phyloP scores from a whole-genome alignment of 2,113 vertebrate species.

The human (Homo sapiens) region DNA sequence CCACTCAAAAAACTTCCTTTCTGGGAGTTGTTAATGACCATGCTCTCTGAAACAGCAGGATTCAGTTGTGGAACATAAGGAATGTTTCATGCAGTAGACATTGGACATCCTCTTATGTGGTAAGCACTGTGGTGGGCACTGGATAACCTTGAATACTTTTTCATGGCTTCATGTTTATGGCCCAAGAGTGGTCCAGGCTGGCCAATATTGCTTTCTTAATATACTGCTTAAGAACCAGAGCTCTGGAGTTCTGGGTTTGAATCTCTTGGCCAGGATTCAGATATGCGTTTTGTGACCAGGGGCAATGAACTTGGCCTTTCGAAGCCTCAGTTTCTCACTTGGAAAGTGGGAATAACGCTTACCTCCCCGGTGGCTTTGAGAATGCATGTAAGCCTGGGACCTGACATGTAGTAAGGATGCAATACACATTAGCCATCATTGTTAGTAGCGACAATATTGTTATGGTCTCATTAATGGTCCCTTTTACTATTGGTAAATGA shows the following conservation, averaged over 20 bases:
- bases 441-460: background rate
- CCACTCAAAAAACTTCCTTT: background rate
- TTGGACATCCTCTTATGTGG: background rate
- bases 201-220: background rate
- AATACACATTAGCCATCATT: background rate
- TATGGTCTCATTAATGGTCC: background rate
- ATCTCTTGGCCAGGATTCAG: background rate
- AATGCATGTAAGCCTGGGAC: background rate
- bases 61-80: background rate
- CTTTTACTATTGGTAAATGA: background rate
- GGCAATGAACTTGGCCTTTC: background rate
- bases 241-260: conserved; percentile 4
- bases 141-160: background rate
- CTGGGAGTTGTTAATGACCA: background rate
- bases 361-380: background rate
- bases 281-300: background rate
- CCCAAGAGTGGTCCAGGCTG: background rate
- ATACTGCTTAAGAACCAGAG: background rate
- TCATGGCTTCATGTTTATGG: background rate
- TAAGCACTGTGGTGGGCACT: background rate
- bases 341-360: conserved; percentile 6
- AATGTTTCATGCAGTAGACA: background rate
- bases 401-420: background rate
- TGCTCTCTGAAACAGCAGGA: background rate
- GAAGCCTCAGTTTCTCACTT: background rate